phyloP scores from a whole-genome alignment of 2,113 vertebrate genomes.

The Progne subis region DNA sequence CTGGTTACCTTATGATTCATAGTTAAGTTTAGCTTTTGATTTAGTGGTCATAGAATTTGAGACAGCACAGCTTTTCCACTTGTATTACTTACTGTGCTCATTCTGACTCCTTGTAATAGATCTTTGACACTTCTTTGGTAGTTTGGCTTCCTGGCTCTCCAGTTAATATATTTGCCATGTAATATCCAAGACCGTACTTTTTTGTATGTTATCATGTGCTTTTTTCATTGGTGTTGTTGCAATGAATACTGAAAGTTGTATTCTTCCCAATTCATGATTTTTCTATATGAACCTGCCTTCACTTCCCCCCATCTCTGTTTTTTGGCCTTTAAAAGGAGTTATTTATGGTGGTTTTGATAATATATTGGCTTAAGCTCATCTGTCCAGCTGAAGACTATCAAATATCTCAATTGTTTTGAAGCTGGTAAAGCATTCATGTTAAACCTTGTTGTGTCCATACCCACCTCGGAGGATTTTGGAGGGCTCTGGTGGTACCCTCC shows the following conservation, averaged over 20 bases:
- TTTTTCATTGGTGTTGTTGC: background rate
- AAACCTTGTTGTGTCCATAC: background rate
- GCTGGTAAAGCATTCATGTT: background rate
- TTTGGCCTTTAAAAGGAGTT: background rate
- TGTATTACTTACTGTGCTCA: background rate
- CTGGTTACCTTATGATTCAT: background rate
- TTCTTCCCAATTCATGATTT: background rate
- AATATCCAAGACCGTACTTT: background rate
- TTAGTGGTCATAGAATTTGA: background rate
- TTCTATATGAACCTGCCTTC: background rate
- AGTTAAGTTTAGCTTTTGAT: background rate
- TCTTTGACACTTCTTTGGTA: background rate
- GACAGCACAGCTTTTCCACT: background rate
- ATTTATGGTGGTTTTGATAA: background rate
- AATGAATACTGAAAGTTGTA: background rate
- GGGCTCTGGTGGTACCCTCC: background rate
- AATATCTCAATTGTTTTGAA: background rate
- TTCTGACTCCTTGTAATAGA: background rate
- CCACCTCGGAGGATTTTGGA: background rate
- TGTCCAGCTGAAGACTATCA: background rate
- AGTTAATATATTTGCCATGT: background rate
- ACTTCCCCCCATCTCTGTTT: rapidly evolving
- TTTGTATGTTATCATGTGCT: background rate
- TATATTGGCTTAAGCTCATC: background rate
- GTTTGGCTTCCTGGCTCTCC: background rate